Percentiles rank a stretch among this genome's conserved stretches.
These are phyloP conservation scores for Phanerotoma sp. DNA, from an alignment of 2,888 invertebrate species.

Conservation along the genomic window DNA sequence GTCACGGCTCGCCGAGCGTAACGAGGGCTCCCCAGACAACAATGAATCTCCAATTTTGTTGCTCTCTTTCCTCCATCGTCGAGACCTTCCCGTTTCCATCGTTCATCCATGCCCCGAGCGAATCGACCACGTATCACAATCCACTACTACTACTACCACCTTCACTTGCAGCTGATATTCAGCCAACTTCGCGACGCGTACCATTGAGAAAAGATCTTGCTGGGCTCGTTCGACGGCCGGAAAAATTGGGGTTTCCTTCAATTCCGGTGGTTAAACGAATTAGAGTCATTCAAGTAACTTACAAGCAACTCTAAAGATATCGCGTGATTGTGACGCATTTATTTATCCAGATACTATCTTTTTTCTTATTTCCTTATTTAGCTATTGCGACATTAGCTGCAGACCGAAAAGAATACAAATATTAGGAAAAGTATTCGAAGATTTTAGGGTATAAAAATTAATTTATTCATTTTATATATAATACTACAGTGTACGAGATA, in stretches of 20 bases:
- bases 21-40: conserved; percentile 39
- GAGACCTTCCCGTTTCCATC: conserved; percentile 23
- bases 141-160: conserved; percentile 2
- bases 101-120: conserved; percentile 16
- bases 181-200: not conserved
- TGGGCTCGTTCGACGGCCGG: conserved; percentile 13
- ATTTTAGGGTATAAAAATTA: too few relatives aligned
- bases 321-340: conserved; percentile 12
- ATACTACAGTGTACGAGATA: too few relatives aligned
- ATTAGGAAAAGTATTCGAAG: too few relatives aligned
- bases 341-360: conserved; percentile 3
- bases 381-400: too few relatives aligned
- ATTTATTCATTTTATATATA: too few relatives aligned
- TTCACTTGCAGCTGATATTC: conserved; percentile 1
- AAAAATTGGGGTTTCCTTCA: conserved; percentile 12
- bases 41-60: conserved; percentile 41
- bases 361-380: not conserved
- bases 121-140: conserved; percentile 27
- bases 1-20: conserved; percentile 40
- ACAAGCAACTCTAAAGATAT: conserved; percentile 11
- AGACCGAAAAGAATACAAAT: too few relatives aligned
- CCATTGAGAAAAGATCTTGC: not conserved
- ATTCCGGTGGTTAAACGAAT: conserved; percentile 12
- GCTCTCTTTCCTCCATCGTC: conserved; percentile 36
- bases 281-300: conserved; percentile 9